phyloP scores from a whole-genome alignment of 2,888 invertebrate genomes.

The Micoletzkya japonica region DNA sequence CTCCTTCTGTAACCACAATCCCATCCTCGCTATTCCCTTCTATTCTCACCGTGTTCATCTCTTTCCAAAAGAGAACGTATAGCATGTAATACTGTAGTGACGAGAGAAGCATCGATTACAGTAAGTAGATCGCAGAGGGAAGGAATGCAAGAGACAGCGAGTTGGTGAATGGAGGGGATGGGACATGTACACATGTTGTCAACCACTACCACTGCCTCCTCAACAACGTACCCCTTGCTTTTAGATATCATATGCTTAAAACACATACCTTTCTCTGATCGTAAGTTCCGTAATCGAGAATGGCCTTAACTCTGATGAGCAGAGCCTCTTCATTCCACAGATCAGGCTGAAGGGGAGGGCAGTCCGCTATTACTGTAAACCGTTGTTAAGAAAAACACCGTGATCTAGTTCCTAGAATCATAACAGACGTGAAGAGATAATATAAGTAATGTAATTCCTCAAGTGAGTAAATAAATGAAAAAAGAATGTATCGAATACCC shows the following conservation, averaged over 20 bases:
- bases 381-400: background rate
- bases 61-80: background rate
- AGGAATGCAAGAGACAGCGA: background rate
- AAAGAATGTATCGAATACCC: too few relatives aligned
- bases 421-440: background rate
- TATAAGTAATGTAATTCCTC: background rate
- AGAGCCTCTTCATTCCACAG: background rate
- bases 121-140: constrained; percentile 22
- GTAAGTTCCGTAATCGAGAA: constrained; percentile 7
- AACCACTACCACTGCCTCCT: constrained; percentile 1
- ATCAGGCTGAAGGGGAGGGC: background rate
- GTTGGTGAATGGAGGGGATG: background rate
- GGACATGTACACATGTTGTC: background rate
- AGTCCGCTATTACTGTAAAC: constrained; percentile 2
- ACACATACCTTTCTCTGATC: constrained; percentile 24
- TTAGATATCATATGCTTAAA: background rate
- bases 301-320: background rate
- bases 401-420: background rate
- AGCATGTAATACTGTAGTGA: constrained; percentile 1
- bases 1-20: background rate
- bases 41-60: background rate
- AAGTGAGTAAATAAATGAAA: too few relatives aligned
- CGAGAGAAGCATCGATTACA: constrained; percentile 23
- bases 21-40: background rate
- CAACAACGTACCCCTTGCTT: background rate